Conservation (phyloP, 1,140 invertebrate species). For the Brachionus asplanchnoidis region DNA sequence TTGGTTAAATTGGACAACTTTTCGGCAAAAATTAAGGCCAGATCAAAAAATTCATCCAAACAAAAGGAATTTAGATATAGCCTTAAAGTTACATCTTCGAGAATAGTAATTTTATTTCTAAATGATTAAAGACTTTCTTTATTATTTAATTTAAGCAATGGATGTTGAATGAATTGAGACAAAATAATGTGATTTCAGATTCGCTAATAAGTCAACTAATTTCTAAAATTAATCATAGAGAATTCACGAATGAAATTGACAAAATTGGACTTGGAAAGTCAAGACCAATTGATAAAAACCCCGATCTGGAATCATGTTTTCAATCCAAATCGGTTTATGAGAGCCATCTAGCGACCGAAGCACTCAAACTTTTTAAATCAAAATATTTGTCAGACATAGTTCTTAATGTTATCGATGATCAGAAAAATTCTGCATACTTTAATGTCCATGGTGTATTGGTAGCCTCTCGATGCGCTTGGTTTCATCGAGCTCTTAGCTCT, state of each 20-base stretch:
- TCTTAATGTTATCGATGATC: neutral
- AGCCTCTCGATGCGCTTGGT: constrained; percentile 21
- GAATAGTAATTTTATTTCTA: neutral
- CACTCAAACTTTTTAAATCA: neutral
- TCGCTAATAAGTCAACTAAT: neutral
- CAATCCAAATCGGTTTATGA: neutral
- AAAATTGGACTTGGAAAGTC: neutral
- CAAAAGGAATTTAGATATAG: constrained; percentile 10
- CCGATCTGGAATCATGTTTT: neutral
- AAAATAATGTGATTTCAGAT: neutral
- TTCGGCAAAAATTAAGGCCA: neutral
- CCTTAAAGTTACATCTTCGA: neutral
- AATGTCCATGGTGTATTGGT: constrained; percentile 16
- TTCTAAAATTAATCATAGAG: neutral
- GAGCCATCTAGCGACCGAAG: neutral
- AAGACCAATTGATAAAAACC: neutral
- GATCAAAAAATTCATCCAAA: neutral
- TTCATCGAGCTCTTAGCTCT: constrained; percentile 1
- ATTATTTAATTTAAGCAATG: neutral
- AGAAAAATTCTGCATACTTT: neutral
- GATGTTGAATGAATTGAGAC: neutral
- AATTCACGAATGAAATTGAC: neutral
- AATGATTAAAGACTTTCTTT: neutral
- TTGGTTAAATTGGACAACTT: neutral
- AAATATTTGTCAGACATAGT: constrained; percentile 1